phyloP scores from a whole-genome alignment of 2,113 vertebrate species.

The Ifrita kowaldi region DNA sequence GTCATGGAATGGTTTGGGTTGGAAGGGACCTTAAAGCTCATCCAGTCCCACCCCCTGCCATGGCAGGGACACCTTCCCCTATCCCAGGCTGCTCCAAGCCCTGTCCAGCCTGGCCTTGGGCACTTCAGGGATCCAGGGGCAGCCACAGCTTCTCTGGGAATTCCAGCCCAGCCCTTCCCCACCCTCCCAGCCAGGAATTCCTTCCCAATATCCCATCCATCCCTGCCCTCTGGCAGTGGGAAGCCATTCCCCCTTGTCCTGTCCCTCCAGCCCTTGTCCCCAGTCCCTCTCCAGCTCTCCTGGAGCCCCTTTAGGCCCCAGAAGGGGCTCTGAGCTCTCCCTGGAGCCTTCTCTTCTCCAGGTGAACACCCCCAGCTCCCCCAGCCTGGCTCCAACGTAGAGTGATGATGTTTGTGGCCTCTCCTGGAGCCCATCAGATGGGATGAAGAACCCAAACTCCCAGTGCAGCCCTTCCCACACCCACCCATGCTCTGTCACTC shows the following conservation, averaged over 20 bases:
- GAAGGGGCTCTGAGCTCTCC: not conserved
- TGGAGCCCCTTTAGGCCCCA: not conserved
- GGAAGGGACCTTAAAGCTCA: rapidly evolving
- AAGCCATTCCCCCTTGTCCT: not conserved
- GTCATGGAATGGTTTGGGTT: not conserved
- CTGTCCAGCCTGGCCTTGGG: rapidly evolving
- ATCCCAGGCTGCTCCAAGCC: rapidly evolving
- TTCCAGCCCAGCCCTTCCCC: too few species aligned
- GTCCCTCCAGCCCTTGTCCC: not conserved
- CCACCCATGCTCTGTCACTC: not conserved
- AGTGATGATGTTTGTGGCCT: not conserved
- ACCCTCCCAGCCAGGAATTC: rapidly evolving
- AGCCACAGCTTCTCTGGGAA: not conserved
- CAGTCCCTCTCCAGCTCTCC: not conserved
- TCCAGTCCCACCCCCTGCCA: rapidly evolving
- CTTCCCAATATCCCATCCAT: not conserved
- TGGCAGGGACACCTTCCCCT: not conserved
- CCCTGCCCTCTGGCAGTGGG: not conserved
- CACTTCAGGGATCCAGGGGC: not conserved
- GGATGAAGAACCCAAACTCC: not conserved
- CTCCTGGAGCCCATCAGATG: not conserved
- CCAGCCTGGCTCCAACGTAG: not conserved
- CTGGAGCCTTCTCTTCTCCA: not conserved
- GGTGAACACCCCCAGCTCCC: rapidly evolving
- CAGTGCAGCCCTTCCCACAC: not conserved